Percentiles rank a stretch among this genome's conserved stretches.
Evolutionary conservation across 1,140 invertebrate genomes (phyloP).

Genomic region (Sminthurides bifidus): DNA sequence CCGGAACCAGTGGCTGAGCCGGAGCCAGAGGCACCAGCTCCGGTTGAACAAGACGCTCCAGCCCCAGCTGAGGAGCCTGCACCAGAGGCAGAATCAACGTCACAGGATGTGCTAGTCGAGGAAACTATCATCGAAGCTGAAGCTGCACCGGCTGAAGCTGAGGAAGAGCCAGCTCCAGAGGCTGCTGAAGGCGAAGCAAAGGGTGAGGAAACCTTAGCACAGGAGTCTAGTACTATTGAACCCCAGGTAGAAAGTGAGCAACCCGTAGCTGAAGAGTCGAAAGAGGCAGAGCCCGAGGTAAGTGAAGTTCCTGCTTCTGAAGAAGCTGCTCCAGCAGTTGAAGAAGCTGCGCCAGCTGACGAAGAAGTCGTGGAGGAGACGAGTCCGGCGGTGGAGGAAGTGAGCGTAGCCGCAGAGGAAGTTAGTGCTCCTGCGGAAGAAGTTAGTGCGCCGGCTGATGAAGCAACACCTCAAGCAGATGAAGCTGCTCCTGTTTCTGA

Average conservation of each 20-base stretch:
- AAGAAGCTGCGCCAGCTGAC: not conserved
- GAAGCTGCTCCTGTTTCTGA: not conserved
- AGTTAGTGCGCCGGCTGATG: not conserved
- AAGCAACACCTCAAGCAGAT: not conserved
- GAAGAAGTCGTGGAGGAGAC: not conserved
- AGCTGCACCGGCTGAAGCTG: not conserved
- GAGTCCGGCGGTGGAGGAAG: no score
- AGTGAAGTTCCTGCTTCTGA: not conserved
- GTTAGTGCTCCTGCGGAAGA: not conserved
- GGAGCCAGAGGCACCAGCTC: not conserved
- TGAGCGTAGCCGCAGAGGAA: not conserved
- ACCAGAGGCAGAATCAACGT: not conserved
- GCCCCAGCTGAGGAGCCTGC: not conserved
- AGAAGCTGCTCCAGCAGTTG: no score
- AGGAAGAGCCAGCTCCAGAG: not conserved
- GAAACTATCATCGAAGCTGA: not conserved
- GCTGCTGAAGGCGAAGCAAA: no score
- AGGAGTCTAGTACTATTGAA: not conserved
- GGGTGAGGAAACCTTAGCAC: no score
- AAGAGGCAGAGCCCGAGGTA: not conserved
- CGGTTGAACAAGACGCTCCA: no score
- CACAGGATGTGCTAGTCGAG: not conserved
- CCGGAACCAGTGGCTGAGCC: not conserved
- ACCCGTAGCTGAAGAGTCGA: not conserved
- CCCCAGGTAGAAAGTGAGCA: not conserved